Evolutionary conservation across 2,888 invertebrate species (phyloP).

Genomic region (Harmothoe impar): DNA sequence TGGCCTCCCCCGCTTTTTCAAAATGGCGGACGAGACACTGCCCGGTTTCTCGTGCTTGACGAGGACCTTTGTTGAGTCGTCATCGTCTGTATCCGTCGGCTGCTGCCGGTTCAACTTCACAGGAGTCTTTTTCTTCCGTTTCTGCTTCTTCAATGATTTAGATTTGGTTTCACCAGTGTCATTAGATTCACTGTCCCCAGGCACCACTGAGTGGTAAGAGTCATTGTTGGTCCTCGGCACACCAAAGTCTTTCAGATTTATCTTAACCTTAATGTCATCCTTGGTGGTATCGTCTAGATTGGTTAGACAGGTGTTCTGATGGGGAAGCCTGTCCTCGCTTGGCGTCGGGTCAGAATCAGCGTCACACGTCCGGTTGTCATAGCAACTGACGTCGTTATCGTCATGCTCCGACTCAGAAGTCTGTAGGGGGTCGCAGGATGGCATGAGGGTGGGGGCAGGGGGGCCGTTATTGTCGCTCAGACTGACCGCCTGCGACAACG

Average conservation of each 20-base stretch:
- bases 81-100: constrained; percentile 34
- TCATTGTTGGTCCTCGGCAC: background rate
- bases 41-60: constrained; percentile 3
- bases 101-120: constrained; percentile 43
- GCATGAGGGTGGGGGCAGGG: constrained; percentile 16
- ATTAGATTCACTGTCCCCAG: background rate
- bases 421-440: background rate
- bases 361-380: constrained; percentile 35
- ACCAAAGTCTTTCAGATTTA: background rate
- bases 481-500: background rate
- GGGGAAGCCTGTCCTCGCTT: background rate
- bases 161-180: background rate
- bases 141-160: constrained; percentile 58
- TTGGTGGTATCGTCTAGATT: background rate
- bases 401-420: constrained; percentile 34
- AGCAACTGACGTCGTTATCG: constrained; percentile 22
- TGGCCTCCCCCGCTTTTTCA: constrained; percentile 26
- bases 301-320: constrained; percentile 17
- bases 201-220: background rate
- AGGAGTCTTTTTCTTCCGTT: constrained; percentile 64
- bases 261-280: background rate
- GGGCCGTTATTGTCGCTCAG: background rate
- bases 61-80: background rate
- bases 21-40: background rate
- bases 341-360: background rate